Evolutionary conservation across 2,113 vertebrate genomes (phyloP), one percentile per base, ranked within the genome.

Genomic region (Herpetotheres cachinnans): DNA sequence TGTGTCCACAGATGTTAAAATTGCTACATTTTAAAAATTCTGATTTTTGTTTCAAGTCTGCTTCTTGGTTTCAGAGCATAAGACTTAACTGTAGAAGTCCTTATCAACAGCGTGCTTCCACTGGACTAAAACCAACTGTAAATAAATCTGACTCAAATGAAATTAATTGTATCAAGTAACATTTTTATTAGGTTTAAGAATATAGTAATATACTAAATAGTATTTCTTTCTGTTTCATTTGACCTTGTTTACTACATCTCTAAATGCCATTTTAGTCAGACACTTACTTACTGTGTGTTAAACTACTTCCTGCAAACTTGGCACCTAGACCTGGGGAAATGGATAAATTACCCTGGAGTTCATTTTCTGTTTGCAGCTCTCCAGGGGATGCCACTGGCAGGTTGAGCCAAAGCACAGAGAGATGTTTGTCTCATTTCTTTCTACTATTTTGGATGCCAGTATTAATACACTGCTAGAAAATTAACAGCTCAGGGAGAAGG

Each of bases 281-380:
- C 30, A 38, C 38, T 83, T 61, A n/a, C 65, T 94, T 92, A 67
- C 76, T 59, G 42, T 58, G 74, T 59, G 52, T 69, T 86, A 89
- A 93, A 42, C 27, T 61, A 67, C 83, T 93, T 92, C 67, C 62
- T 91, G 66, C 27, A 85, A 76, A 52, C 56, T 49, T 80, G 63
- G 95, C 76, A 81, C 70, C 54, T 36, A 84, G 54, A 93, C 67
- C 91, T 86, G 56, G 58, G 65, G 62, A 96, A 97, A 86, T 34
- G 14, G 89, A 93, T 93, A 90, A 85, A 82, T 92, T 86, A 95
- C 62, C 82, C 74, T 52, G 36, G 93, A 94, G 86, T 50, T 82
- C 2, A 0, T 90, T 82, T 89, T 85, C 42, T 50, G 38, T 87
- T 89, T 72, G 81, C 61, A 55, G 58, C 15, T 88, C 89, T 90